Evolutionary conservation across 92 coral and sea anemone species (phyloP), one percentile per base, ranked within the genome.

Genomic region (Bergia puertoricense): DNA sequence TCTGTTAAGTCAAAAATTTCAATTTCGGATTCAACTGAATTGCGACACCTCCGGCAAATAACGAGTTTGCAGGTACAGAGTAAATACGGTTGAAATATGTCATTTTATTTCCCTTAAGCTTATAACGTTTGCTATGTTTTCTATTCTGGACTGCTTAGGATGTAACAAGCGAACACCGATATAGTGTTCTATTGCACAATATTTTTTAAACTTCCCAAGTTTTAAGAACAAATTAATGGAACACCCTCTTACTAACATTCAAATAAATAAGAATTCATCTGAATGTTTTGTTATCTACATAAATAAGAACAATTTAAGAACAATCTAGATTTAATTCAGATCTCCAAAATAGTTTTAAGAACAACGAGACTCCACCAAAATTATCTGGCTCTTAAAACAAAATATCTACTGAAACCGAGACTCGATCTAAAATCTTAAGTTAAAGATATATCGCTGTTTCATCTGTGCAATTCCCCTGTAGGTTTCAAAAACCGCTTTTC

Each of bases 1-100:
- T 62, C 30, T 62, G 30, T 62, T 62, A 8, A 62, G 69, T 62
- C 69, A 62, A 62, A 62, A 62, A 62, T 74, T 74, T 74, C 44
- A 39, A 74, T 74, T 38, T 38, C 22, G 10, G 39, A 40, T 74
- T 74, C 22, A 74, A 5, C 78, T 74, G 22, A 39, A 74, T 38
- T 38, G 23, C 40, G 46, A 74, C 78, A 74, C 78, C 77, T 74
- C n/a, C 78, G 78, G 78, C 1, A 8, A 74, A 74, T 42, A 74
- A 40, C 44, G 44, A 36, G 62, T 44, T 79, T 30, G 65, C 82
- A 79, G 65, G 59, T 50, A 18, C 42, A 78, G 20, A n/a, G 66
- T 6, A 78, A 46, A 78, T 23, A 0, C 8, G 5, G 69, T 11
- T 38, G 18, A 79, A n/a, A 79, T 48, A 51, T 45, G 82, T 6